Base-by-base conservation (phyloP, 2,888 invertebrate genomes). In the Acrocera orbiculus region DNA sequence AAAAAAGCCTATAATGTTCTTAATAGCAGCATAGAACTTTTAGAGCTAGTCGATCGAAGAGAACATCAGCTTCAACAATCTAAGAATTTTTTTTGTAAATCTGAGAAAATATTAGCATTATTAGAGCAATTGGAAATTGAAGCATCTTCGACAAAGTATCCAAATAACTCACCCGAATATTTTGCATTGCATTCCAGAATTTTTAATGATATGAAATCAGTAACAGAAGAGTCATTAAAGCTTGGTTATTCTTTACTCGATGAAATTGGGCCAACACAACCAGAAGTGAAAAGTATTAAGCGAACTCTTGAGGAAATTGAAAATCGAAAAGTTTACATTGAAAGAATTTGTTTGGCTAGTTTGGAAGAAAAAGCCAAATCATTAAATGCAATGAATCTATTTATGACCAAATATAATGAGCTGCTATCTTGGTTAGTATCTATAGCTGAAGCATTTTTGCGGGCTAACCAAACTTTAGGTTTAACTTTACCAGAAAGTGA, bases 401-500 rank as follows among this genome's bases (percentile, higher is more conserved):
- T 81, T 58, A 61, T 75, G 16, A 69, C 75, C 30, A 71, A 70
- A 48, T 75, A 76, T 50, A 73, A 73, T 43, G 69, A 70, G 52
- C 56, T 83, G 22, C 66, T 75, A 40, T 67, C 67, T n/a, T 85
- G 83, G 82, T 51, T 83, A 33, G 66, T 70, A 16, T 73, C 73
- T 34, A 73, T 77, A 17, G 77, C 74, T 0, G 77, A 80, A 48
- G 66, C 72, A 31, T 79, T 79, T 50, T 61, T 85, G 28, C 70
- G 73, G 46, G 72, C 74, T 25, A 75, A 78, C 48, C 67, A 70
- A 40, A 72, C 78, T 47, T 74, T 83, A 72, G 83, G 83, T n/a
- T 67, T 66, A 33, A 68, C 70, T 49, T 50, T 72, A 17, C 56
- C 64, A 6, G 66, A 69, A 58, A 75, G 79, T 27, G 67, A 70